phyloP scores from a whole-genome alignment of 1,140 invertebrate species.

The Lysiphlebus fabarum region DNA sequence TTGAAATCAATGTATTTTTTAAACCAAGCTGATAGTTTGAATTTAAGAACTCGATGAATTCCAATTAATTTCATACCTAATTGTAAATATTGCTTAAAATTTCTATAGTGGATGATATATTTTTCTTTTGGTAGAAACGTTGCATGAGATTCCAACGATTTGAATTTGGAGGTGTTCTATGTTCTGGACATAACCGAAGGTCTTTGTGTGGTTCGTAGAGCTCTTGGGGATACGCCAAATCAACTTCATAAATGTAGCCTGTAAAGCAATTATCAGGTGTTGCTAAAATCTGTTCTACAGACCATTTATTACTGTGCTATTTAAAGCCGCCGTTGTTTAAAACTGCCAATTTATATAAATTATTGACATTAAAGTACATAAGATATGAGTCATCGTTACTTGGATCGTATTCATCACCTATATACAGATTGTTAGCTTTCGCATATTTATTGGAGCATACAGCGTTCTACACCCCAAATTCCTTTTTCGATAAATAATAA shows the following conservation, averaged over 20 bases:
- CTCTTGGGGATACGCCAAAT: background rate
- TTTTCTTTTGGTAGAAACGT: too few relatives aligned
- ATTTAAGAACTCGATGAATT: too few relatives aligned
- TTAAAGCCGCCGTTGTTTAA: constrained; percentile 46
- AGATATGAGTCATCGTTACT: constrained; percentile 40
- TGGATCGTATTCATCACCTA: constrained; percentile 37
- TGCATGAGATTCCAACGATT: background rate
- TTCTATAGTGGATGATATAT: too few relatives aligned
- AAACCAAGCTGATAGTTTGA: too few relatives aligned
- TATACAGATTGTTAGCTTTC: constrained; percentile 53
- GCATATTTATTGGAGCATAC: constrained; percentile 25
- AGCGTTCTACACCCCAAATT: background rate
- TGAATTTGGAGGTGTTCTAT: background rate
- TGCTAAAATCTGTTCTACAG: too few relatives aligned
- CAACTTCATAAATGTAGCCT: background rate
- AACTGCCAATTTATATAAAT: constrained; percentile 57
- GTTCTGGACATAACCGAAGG: background rate
- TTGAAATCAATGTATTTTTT: too few relatives aligned
- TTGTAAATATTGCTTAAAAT: too few relatives aligned
- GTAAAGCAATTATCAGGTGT: background rate
- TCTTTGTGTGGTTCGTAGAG: background rate
- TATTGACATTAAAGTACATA: constrained; percentile 55
- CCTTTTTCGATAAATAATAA: background rate
- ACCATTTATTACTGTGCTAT: constrained; percentile 38
- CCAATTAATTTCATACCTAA: too few relatives aligned